phyloP scores from a whole-genome alignment of 1,140 invertebrate species.

The Planococcus citri region DNA sequence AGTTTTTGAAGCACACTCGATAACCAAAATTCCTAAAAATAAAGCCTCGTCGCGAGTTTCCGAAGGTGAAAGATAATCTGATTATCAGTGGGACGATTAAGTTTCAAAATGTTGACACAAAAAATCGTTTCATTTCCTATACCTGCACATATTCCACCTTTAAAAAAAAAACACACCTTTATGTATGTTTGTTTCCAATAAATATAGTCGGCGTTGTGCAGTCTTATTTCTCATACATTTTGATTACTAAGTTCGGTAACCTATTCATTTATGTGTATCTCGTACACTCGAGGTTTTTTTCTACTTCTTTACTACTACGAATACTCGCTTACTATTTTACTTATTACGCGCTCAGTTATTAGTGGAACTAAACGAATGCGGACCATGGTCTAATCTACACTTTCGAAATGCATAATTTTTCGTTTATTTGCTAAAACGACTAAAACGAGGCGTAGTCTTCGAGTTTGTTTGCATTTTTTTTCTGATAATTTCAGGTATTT shows the following conservation, averaged over 20 bases:
- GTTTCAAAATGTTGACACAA: not conserved
- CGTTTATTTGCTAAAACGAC: not conserved
- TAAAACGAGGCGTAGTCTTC: not conserved
- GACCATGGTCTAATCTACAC: no score
- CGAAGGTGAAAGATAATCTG: not conserved
- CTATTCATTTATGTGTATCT: not conserved
- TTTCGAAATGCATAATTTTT: not conserved
- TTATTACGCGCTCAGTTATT: not conserved
- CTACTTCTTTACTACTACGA: not conserved
- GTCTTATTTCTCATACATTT: not conserved
- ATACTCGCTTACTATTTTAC: no score
- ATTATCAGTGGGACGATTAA: not conserved
- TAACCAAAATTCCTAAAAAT: not conserved
- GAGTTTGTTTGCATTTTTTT: not conserved
- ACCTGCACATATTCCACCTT: not conserved
- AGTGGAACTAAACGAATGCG: not conserved
- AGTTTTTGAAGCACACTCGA: not conserved
- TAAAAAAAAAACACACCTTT: not conserved
- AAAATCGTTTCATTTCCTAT: not conserved
- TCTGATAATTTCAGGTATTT: no score
- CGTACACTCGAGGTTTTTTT: not conserved
- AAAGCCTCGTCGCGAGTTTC: not conserved
- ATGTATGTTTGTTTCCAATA: not conserved
- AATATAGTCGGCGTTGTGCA: not conserved
- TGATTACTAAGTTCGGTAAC: not conserved